These are phyloP conservation scores for Villa cingulata DNA, from an alignment of 2,888 invertebrate genomes.

Conservation along the genomic window DNA sequence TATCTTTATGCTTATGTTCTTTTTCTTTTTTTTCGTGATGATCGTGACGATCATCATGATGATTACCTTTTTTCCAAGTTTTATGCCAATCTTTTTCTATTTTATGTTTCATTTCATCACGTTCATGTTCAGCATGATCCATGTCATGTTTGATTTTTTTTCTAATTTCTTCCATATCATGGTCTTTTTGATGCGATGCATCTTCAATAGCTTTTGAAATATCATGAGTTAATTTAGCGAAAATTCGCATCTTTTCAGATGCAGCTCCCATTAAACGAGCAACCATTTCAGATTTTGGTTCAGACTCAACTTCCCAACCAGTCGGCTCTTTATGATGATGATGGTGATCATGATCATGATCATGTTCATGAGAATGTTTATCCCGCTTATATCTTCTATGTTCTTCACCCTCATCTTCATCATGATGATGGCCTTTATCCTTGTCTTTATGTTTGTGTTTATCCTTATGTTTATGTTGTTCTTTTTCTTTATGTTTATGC, in stretches of 20 bases:
- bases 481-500: not conserved
- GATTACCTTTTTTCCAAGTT: not conserved
- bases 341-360: not conserved
- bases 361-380: not conserved
- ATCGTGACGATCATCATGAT: no score
- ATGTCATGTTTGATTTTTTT: constrained; percentile 3
- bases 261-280: constrained; percentile 4
- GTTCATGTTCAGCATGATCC: not conserved
- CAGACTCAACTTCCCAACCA: not conserved
- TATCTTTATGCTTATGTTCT: not conserved
- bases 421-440: not conserved
- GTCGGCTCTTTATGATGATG: not conserved
- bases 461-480: not conserved
- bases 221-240: constrained; percentile 8
- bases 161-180: constrained; percentile 2
- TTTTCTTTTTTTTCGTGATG: not conserved
- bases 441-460: not conserved
- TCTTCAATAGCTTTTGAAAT: constrained; percentile 8
- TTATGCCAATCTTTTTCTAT: not conserved
- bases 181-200: constrained; percentile 1
- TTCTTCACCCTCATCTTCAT: not conserved
- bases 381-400: not conserved
- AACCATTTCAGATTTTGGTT: constrained; percentile 2
- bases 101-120: not conserved
- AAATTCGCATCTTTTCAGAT: constrained; percentile 7